These are phyloP conservation scores for Jaculus jaculus DNA, from an alignment of 2,113 vertebrate species.

Conservation along the genomic window DNA sequence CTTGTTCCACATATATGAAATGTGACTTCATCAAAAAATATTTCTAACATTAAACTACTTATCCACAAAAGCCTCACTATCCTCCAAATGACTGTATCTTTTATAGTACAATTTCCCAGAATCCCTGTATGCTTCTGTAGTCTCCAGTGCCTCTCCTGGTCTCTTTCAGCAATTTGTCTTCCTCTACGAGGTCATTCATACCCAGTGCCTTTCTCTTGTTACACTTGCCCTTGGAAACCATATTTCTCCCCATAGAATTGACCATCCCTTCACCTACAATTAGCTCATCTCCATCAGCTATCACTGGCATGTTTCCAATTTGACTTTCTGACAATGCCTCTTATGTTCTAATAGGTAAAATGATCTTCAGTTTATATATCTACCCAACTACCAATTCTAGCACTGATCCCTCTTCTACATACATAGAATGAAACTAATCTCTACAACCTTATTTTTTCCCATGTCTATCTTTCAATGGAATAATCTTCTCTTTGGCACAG, in stretches of 20 bases:
- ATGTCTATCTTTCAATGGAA: neutral
- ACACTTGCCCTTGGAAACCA: neutral
- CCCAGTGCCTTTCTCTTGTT: neutral
- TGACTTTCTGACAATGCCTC: neutral
- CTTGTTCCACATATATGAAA: too few relatives aligned
- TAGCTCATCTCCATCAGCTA: neutral
- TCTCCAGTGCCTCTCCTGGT: neutral
- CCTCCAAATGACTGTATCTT: neutral
- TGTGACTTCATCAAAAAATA: too few relatives aligned
- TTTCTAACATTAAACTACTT: too few relatives aligned
- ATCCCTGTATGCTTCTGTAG: neutral
- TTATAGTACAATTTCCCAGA: slow-evolving; percentile 30
- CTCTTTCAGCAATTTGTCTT: neutral
- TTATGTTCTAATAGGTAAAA: neutral
- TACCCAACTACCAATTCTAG: neutral
- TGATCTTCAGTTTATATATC: slow-evolving; percentile 21
- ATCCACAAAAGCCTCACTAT: neutral
- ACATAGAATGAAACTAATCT: neutral
- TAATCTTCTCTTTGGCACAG: too few relatives aligned
- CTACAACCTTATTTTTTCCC: neutral
- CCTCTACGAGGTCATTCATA: neutral
- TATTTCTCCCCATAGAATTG: neutral
- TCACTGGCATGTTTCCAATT: slow-evolving; percentile 6
- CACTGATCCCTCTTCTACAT: neutral
- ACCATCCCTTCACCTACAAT: neutral